Evolutionary conservation across 1,140 invertebrate genomes (phyloP).

Genomic region (Hirudo medicinalis): DNA sequence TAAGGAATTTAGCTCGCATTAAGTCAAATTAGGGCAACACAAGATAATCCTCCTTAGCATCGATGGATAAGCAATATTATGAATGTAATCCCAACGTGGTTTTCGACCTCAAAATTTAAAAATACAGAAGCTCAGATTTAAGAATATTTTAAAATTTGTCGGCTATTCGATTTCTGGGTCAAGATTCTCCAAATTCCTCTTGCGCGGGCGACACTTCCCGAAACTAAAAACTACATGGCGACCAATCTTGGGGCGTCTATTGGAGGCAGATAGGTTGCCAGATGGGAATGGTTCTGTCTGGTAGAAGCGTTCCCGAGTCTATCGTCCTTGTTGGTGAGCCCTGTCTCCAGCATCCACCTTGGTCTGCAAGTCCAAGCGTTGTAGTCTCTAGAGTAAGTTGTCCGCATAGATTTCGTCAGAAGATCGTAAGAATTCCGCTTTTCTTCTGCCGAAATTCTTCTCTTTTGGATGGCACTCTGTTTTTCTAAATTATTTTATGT

Average conservation of each 20-base stretch:
- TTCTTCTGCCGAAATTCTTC: background rate
- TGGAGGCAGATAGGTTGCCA: background rate
- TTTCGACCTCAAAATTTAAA: too few species aligned
- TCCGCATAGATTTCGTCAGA: background rate
- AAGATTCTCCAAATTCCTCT: too few species aligned
- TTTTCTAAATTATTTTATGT: background rate
- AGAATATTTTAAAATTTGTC: too few species aligned
- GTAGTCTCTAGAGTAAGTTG: conserved; percentile 1
- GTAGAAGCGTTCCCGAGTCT: background rate
- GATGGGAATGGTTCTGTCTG: conserved; percentile 8
- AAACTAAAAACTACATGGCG: background rate
- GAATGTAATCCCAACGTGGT: too few species aligned
- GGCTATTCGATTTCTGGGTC: too few species aligned
- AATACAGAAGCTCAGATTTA: too few species aligned
- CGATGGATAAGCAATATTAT: too few species aligned
- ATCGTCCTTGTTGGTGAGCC: background rate
- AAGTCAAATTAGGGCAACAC: too few species aligned
- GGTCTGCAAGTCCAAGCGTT: background rate
- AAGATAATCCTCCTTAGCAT: too few species aligned
- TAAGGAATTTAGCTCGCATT: too few species aligned
- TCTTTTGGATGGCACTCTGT: background rate
- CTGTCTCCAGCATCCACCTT: background rate
- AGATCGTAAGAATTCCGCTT: background rate
- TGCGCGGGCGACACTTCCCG: background rate
- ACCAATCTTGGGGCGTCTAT: conserved; percentile 6